Evolutionary conservation across 2,113 vertebrate genomes (phyloP), one percentile per base, ranked within the genome.

Genomic region (Leucopsar rothschildi): DNA sequence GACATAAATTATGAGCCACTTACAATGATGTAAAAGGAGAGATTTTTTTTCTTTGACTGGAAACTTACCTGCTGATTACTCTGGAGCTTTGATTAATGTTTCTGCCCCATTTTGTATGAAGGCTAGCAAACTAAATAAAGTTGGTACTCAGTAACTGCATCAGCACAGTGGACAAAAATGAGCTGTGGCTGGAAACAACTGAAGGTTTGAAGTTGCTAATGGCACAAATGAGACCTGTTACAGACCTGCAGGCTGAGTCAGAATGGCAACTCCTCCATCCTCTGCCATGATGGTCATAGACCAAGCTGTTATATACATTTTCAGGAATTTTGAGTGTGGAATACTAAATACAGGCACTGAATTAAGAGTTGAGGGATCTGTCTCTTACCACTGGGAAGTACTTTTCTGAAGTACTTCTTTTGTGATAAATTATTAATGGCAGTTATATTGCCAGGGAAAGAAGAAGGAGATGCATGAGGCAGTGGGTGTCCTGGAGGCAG

Each of bases 1-100:
- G 86, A 94, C 80, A 90, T 78, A 88, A 93, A 92, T 79, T 86
- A 85, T 42, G 88, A 91, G 85, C 68, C 76, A 92, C 82, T 97
- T 86, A 84, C 76, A 83, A 45, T 76, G 78, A 84, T 95, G 82
- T 87, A 92, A 88, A 92, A 92, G 77, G 75, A 71, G 11, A 93
- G 72, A 60, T 68, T 49, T 73, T 80, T 95, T 95, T 84, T 63
- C 59, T 79, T 87, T 81, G 59, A 79, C 64, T 91, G 45, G 35
- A 72, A 78, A 86, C 88, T 94, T 91, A 98, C 98, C 97, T 95
- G 96, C 90, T 75, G 95, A 92, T 80, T 97, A 96, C 47, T 94
- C 90, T 35, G 95, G 95, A 80, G 97, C 97, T 59, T 91, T 96
- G 95, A 98, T 98, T 49, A 85, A 88, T 52, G 97, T 97, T 31